Base-by-base conservation (phyloP, 2,888 invertebrate species). In the Monopis laevigella region DNA sequence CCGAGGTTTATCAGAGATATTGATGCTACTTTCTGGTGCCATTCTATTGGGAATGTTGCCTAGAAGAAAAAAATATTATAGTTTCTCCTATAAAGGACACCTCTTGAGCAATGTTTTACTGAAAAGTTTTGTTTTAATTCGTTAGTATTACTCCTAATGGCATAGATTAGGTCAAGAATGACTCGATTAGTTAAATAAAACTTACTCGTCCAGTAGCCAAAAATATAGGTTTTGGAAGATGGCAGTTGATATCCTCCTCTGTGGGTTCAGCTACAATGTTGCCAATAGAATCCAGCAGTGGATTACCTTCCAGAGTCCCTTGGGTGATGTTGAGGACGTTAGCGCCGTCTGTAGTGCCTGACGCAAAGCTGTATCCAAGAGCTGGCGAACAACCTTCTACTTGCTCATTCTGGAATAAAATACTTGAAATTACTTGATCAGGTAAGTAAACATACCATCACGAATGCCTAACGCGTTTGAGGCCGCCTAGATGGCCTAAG, bases 301-400 rank as follows among this genome's bases (percentile, higher is more conserved):
- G 81, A 54, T 88, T 90, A 1, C 83, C 75, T 0, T 75, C 77
- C 1, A 82, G 75, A 0, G 86, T 86, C 28, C 89, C 91, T 77
- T 92, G 91, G n/a, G 84, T 84, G 52, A 92, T 92, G 40, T 88
- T 84, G 38, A 90, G 86, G 12, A 86, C 84, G 13, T 91, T 92
- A 0, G 90, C 89, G 0, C 92, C 91, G 53, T 92, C 92, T 0
- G 86, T 88, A 0, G 92, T 92, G 2, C 92, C 92, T 0, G 90
- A 90, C 0, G 91, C 93, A 60, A 94, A 93, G 57, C 90, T 90
- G 69, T 90, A 92, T 84, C 94, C 88, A 59, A 94, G 86, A 0
- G 91, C 91, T 2, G 92, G 87, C 2, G 81, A 66, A 58, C 93
- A 94, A 0, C 91, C 91, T 2, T 57, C 66, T 0, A 86, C 88